Base-by-base conservation (phyloP, 2,888 invertebrate genomes). In the Corbicula japonica region DNA sequence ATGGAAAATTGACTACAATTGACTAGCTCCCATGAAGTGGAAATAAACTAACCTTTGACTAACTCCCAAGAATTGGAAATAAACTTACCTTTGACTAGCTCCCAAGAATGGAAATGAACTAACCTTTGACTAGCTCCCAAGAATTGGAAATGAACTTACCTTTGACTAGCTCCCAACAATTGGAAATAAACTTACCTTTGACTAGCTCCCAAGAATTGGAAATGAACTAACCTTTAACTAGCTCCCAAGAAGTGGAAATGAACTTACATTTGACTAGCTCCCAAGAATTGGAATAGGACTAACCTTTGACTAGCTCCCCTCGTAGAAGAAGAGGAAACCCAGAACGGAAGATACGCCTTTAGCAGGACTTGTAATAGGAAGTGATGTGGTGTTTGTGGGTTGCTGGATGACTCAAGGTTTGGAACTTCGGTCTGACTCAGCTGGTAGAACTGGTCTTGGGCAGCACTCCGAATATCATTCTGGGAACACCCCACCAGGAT, bases 301-400 rank as follows among this genome's bases (percentile, higher is more conserved):
- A 71, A 92, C 93, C 91, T 92, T 65, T 93, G 94, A 80, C 93
- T 94, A 72, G 93, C 91, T 6, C 94, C 93, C 15, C 94, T 85
- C 26, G 94, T 92, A 50, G 90, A 90, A 68, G 93, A 91, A 10
- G 94, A 93, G 5, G 94, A 89, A 35, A 94, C 93, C 94, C 94
- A 94, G 79, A 94, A 92, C 2, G 94, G 94, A 38, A 94, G 92
- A 12, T 92, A 92, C 56, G 94, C 94, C 84, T 93, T 93, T 23
- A 94, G 89, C 58, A 94, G 88, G n/a, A 94, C 91, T 71, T 90
- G 89, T 32, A 92, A 84, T 35, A 92, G 85, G 83, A 93, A 93
- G 73, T 93, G 91, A 46, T 91, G 91, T 0, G 93, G 91, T 21
- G 88, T 90, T 79, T 88, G 91, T 28, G 87, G 88, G 78, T 86